Conservation (phyloP, 92 coral and sea anemone genomes). For the Heteractis magnifica region DNA sequence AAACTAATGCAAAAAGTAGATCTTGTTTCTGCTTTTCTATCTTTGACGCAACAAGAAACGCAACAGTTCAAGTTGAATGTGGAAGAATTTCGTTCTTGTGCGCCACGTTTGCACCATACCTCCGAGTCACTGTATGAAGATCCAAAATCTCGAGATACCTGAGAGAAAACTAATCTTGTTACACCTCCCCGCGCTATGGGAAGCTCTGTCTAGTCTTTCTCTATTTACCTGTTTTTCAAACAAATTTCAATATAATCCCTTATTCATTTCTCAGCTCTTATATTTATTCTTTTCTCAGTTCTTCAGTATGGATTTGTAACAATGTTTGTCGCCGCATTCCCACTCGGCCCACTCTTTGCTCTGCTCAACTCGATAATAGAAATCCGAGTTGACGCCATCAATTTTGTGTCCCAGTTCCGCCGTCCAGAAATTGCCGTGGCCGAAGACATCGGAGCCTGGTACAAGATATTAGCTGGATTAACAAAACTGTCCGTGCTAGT, state of each 20-base stretch:
- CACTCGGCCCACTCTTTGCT: slow-evolving; percentile 82
- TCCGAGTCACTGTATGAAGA: too few relatives aligned
- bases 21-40: too few relatives aligned
- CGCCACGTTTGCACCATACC: too few relatives aligned
- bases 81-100: too few relatives aligned
- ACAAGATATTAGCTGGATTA: slow-evolving; percentile 54
- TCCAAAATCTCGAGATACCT: too few relatives aligned
- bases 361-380: slow-evolving; percentile 62
- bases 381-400: slow-evolving; percentile 88
- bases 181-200: too few relatives aligned
- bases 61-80: too few relatives aligned
- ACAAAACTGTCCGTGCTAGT: slow-evolving; percentile 68
- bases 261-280: not conserved
- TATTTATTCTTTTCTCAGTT: slow-evolving; percentile 38
- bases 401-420: slow-evolving; percentile 76
- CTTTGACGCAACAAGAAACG: too few relatives aligned
- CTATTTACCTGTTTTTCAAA: too few relatives aligned
- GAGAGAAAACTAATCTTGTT: too few relatives aligned
- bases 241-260: too few relatives aligned
- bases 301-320: slow-evolving; percentile 85
- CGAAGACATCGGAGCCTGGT: slow-evolving; percentile 89
- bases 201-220: too few relatives aligned
- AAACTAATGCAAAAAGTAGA: not conserved
- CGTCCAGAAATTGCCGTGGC: slow-evolving; percentile 73
- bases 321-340: slow-evolving; percentile 91